Conservation (phyloP, 37 sponge, comb jelly and placozoan species). For the Halisarca cf. caerulea region DNA sequence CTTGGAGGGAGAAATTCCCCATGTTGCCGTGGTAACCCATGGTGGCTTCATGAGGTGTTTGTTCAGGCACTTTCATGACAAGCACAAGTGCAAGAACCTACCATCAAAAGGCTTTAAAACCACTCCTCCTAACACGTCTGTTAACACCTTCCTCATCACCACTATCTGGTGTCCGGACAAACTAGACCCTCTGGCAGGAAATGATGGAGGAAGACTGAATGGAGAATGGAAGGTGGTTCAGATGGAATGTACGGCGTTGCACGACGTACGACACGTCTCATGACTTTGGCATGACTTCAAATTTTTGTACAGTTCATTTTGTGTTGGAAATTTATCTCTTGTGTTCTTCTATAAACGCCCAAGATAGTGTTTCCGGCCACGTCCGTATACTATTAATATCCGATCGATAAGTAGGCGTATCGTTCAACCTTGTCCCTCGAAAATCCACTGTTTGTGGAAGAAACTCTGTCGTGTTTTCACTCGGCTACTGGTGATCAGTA, state of each 20-base stretch:
- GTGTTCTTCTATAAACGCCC: background rate
- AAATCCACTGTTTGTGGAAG: too few relatives aligned
- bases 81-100: conserved; percentile 3
- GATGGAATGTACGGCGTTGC: background rate
- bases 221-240: conserved; percentile 5
- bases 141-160: conserved; percentile 6
- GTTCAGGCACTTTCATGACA: conserved; percentile 11
- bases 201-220: background rate
- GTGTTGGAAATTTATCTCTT: background rate
- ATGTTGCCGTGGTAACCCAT: background rate
- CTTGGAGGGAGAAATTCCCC: background rate
- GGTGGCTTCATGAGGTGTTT: conserved; percentile 16
- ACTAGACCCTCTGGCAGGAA: background rate
- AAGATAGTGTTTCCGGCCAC: too few relatives aligned
- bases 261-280: background rate
- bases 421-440: too few relatives aligned
- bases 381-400: too few relatives aligned
- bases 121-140: conserved; percentile 5
- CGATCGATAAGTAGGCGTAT: too few relatives aligned
- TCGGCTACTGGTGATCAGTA: too few relatives aligned
- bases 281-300: background rate
- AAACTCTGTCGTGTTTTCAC: too few relatives aligned
- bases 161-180: background rate
- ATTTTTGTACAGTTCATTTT: background rate
- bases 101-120: background rate